A percentile compares a stretch with the other conserved stretches of the same genome.
Conservation (phyloP, 2,113 vertebrate genomes). For the Erythrolamprus reginae region DNA sequence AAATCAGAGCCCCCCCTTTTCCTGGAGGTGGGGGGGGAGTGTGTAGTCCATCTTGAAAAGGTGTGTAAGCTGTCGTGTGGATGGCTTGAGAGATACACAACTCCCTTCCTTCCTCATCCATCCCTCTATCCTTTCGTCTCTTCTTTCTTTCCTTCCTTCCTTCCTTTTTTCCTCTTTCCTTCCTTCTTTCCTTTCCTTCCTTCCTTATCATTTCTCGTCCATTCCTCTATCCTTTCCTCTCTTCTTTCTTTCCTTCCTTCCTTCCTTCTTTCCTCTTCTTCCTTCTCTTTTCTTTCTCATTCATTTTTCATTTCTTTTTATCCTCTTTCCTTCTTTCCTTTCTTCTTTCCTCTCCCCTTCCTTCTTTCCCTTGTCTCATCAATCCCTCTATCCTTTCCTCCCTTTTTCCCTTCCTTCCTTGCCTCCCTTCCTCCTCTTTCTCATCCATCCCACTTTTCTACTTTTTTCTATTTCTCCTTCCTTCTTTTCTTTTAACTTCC, state of each 20-base stretch:
- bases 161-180: not conserved
- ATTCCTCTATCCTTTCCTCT: no score
- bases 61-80: not conserved
- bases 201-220: no score
- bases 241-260: not conserved
- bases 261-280: no score
- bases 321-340: no score
- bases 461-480: no score
- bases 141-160: not conserved
- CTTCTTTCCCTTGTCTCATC: not conserved
- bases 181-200: not conserved
- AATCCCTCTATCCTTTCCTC: no score
- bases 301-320: no score
- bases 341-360: rapidly evolving
- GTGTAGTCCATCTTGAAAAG: not conserved
- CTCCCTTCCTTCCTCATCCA: not conserved
- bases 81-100: not conserved
- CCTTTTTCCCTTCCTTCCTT: no score
- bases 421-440: no score
- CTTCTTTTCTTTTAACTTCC: not conserved
- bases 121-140: not conserved
- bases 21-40: not conserved
- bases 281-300: no score
- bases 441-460: no score
- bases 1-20: not conserved